phyloP scores from a whole-genome alignment of 2,113 vertebrate genomes.

The Hydrolagus affinis region DNA sequence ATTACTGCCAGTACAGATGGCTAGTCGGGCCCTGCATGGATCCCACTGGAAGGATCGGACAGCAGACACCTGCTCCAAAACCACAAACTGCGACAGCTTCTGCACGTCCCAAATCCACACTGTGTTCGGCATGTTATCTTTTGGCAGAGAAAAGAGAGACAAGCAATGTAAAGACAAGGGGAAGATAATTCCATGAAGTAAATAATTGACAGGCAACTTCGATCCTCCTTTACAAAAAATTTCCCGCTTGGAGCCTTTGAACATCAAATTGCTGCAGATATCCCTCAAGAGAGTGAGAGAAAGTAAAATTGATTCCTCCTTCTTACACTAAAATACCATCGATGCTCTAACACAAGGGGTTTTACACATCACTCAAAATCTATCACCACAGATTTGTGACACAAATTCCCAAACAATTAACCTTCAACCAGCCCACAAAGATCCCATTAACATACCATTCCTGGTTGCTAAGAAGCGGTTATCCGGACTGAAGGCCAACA shows the following conservation, averaged over 20 bases:
- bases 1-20: slow-evolving; percentile 71
- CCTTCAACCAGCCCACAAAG: background rate
- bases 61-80: slow-evolving; percentile 70
- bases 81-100: slow-evolving; percentile 65
- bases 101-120: slow-evolving; percentile 90
- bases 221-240: background rate
- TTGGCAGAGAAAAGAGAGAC: background rate
- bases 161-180: background rate
- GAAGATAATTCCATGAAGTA: background rate
- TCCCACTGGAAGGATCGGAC: slow-evolving; percentile 85
- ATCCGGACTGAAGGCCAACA: slow-evolving; percentile 80
- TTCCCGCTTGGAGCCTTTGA: background rate
- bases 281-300: background rate
- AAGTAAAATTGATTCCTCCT: background rate
- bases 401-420: background rate
- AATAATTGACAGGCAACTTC: background rate
- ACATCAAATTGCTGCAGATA: background rate
- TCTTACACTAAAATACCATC: background rate
- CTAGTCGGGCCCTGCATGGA: slow-evolving; percentile 67
- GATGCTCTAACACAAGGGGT: background rate
- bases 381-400: no score
- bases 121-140: slow-evolving; percentile 74
- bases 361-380: background rate
- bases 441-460: slow-evolving; percentile 60
- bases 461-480: slow-evolving; percentile 83